Evolutionary conservation across 2,797 vertebrate genomes (phyloP).

Genomic region (Rhinatrema bivittatum): DNA sequence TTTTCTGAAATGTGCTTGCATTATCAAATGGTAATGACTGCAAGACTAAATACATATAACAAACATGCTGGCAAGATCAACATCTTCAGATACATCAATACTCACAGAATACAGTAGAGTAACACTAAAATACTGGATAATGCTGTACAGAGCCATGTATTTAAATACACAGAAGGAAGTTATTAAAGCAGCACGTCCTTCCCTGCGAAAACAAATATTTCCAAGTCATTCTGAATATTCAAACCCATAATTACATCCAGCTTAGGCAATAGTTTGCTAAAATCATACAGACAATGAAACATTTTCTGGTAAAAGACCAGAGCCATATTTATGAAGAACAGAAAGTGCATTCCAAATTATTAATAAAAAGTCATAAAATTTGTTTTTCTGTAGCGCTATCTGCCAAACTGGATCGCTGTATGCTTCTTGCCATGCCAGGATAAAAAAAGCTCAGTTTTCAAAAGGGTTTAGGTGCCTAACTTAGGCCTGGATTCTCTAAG

Average conservation of each 20-base stretch:
- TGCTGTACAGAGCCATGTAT: constrained; percentile 98
- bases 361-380: background rate
- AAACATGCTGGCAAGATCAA: too few relatives aligned
- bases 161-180: constrained; percentile 98
- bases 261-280: background rate
- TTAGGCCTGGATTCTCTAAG: too few relatives aligned
- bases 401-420: background rate
- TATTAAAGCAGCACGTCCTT: constrained; percentile 92
- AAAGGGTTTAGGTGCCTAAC: too few relatives aligned
- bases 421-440: background rate
- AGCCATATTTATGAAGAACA: background rate
- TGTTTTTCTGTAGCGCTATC: background rate
- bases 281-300: background rate
- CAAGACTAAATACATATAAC: too few relatives aligned
- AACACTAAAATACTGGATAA: constrained; percentile 96
- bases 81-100: too few relatives aligned
- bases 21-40: too few relatives aligned
- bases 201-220: constrained; percentile 62
- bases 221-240: background rate
- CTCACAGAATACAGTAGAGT: constrained; percentile 92
- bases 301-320: background rate
- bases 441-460: too few relatives aligned
- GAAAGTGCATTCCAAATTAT: background rate
- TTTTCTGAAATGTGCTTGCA: too few relatives aligned
- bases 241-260: background rate